phyloP scores from a whole-genome alignment of 2,888 invertebrate genomes.

The Idaea straminata region DNA sequence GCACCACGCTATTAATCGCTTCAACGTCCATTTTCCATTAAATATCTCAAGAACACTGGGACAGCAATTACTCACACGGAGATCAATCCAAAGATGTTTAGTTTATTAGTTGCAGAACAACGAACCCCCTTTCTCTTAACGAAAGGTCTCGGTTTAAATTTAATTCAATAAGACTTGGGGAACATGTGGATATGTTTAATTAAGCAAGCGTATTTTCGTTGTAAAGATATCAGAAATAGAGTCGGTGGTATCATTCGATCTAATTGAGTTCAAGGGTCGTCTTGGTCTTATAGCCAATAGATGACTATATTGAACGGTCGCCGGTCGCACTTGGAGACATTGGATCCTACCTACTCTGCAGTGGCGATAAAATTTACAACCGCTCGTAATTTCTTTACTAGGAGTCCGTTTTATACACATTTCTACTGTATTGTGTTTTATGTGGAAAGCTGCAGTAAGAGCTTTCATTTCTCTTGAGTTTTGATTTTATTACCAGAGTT shows the following conservation, averaged over 20 bases:
- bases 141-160: conserved; percentile 6
- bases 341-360: conserved; percentile 3
- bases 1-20: not conserved
- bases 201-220: conserved; percentile 36
- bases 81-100: not conserved
- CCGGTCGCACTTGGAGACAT: conserved; percentile 6
- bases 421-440: not conserved
- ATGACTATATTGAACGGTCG: conserved; percentile 14
- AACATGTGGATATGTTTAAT: not conserved
- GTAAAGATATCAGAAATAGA: conserved; percentile 29
- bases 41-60: not conserved
- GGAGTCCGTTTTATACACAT: not conserved
- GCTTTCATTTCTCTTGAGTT: too few relatives aligned
- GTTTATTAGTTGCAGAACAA: not conserved
- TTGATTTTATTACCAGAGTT: too few relatives aligned
- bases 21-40: not conserved
- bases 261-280: conserved; percentile 42
- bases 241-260: conserved; percentile 35
- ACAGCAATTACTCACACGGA: not conserved
- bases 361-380: not conserved
- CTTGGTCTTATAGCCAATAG: conserved; percentile 27
- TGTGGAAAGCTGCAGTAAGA: not conserved
- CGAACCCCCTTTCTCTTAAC: conserved; percentile 16
- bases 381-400: not conserved
- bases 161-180: not conserved